phyloP scores from a whole-genome alignment of 1,140 invertebrate genomes.

The Chionoecetes opilio region DNA sequence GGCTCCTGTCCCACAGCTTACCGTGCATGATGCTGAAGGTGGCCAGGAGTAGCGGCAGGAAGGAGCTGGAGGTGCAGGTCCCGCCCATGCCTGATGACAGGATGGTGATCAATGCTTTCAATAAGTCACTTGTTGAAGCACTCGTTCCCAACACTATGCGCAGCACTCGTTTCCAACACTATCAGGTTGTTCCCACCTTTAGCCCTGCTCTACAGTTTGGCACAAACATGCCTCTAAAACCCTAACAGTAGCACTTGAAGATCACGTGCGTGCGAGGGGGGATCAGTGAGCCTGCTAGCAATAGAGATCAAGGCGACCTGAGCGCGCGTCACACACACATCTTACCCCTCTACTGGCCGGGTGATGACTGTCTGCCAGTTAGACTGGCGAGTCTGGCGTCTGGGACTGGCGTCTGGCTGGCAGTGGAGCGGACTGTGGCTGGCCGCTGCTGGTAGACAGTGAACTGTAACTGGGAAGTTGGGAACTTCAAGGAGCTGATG shows the following conservation, averaged over 20 bases:
- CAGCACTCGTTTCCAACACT: slow-evolving; percentile 27
- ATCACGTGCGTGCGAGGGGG: neutral
- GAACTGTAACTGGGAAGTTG: too few relatives aligned
- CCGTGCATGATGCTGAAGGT: slow-evolving; percentile 6
- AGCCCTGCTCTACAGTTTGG: neutral
- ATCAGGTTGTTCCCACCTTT: neutral
- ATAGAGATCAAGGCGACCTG: neutral
- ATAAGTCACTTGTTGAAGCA: slow-evolving; percentile 12
- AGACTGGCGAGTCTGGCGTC: too few relatives aligned
- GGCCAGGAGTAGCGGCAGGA: neutral
- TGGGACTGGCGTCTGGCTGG: too few relatives aligned
- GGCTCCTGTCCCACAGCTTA: neutral
- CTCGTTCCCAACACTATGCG: slow-evolving; percentile 27
- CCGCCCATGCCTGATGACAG: neutral
- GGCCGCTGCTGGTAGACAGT: too few relatives aligned
- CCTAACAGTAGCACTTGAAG: neutral
- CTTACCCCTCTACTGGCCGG: neutral
- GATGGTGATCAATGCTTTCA: neutral
- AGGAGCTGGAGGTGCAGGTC: neutral
- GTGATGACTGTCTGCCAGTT: slow-evolving; percentile 11
- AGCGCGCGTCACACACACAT: neutral
- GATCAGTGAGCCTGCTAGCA: neutral
- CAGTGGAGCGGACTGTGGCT: too few relatives aligned
- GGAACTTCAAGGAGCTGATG: too few relatives aligned
- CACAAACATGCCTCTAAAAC: neutral